These are phyloP conservation scores for Leptopilina myrica DNA, from an alignment of 2,888 invertebrate species.

Conservation along the genomic window DNA sequence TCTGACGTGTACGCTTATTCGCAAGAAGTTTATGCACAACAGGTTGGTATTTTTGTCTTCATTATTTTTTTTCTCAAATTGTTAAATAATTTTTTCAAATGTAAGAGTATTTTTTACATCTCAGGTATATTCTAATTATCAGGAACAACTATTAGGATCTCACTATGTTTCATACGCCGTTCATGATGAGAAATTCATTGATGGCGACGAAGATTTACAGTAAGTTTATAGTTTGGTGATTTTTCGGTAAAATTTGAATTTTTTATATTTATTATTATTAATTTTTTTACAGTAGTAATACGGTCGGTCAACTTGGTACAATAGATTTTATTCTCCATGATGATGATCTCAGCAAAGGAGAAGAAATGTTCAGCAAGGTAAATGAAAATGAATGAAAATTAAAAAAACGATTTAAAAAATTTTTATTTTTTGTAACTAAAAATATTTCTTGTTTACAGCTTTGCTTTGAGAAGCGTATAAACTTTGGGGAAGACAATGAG, in stretches of 20 bases:
- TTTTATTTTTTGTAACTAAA: conserved; percentile 5
- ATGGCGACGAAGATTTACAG: conserved; percentile 79
- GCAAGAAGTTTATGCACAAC: conserved; percentile 45
- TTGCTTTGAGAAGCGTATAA: conserved; percentile 70
- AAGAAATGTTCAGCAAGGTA: conserved; percentile 82
- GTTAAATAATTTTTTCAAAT: conserved; percentile 32
- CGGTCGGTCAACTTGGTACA: conserved; percentile 72
- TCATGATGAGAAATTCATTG: conserved; percentile 82
- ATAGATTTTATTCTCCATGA: conserved; percentile 77
- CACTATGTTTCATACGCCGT: conserved; percentile 81
- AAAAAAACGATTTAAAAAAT: neutral
- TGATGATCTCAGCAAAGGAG: conserved; percentile 76
- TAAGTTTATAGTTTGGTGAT: conserved; percentile 69
- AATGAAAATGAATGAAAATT: neutral
- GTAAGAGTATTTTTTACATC: conserved; percentile 19
- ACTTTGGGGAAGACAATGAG: conserved; percentile 66
- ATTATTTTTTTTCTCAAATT: conserved; percentile 4
- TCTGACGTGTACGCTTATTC: conserved; percentile 50
- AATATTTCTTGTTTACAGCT: conserved; percentile 57
- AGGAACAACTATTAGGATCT: conserved; percentile 81
- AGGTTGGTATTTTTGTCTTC: conserved; percentile 37
- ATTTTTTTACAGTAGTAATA: conserved; percentile 63
- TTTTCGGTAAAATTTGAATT: conserved; percentile 5
- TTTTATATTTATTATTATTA: neutral
- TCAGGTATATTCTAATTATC: conserved; percentile 76